These are phyloP conservation scores for Cosmopolites sordidus DNA, from an alignment of 2,888 invertebrate species.

Conservation along the genomic window DNA sequence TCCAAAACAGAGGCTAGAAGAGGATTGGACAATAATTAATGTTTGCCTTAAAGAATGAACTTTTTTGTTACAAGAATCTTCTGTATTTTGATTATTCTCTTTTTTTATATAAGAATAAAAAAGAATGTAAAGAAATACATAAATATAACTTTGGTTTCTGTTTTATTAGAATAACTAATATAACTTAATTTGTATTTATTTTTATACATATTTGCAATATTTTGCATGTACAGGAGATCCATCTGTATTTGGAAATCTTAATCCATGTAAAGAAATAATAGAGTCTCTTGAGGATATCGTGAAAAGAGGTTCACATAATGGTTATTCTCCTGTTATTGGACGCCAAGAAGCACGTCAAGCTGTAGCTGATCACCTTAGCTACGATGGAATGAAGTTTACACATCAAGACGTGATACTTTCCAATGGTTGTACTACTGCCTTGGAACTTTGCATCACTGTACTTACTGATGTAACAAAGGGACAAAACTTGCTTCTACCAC, in stretches of 20 bases:
- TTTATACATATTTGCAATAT: no score
- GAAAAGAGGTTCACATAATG: conserved; percentile 69
- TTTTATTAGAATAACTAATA: no score
- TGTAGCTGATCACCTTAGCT: conserved; percentile 80
- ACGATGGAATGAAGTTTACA: conserved; percentile 55
- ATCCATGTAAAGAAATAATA: conserved; percentile 73
- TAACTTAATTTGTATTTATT: no score
- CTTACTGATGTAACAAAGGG: conserved; percentile 72
- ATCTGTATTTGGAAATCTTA: conserved; percentile 89
- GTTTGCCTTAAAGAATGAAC: no score
- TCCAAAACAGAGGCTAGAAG: no score
- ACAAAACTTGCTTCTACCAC: conserved; percentile 89
- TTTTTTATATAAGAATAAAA: no score
- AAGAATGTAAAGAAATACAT: no score
- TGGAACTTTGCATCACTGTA: conserved; percentile 88
- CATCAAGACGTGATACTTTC: conserved; percentile 82
- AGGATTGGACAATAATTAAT: no score
- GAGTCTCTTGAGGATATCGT: conserved; percentile 73
- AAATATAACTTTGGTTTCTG: no score
- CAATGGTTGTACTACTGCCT: conserved; percentile 92
- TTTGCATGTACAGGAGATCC: no score
- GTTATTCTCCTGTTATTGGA: conserved; percentile 84
- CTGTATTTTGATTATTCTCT: no score
- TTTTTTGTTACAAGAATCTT: no score
- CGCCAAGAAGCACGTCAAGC: conserved; percentile 73